phyloP scores from a whole-genome alignment of 2,797 vertebrate species.

The Paedocypris micromegethes region DNA sequence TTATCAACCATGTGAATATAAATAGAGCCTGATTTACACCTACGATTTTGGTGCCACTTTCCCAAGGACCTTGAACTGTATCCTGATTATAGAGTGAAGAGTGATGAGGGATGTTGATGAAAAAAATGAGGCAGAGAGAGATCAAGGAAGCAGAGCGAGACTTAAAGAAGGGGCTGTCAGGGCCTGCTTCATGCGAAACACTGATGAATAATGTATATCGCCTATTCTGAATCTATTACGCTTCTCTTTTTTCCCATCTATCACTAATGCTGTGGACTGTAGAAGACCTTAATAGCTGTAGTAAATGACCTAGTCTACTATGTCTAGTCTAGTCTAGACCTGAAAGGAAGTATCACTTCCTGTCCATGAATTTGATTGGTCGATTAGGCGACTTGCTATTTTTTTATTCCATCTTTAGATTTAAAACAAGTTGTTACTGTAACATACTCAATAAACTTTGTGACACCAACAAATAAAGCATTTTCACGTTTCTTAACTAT shows the following conservation, averaged over 20 bases:
- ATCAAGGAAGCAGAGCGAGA: conserved; percentile 53
- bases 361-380: too few species aligned
- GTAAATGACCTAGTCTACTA: conserved; percentile 70
- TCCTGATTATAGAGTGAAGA: conserved; percentile 25
- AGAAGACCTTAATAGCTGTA: conserved; percentile 71
- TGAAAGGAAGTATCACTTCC: not conserved
- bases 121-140: conserved; percentile 26
- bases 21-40: conserved; percentile 20
- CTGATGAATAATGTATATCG: conserved; percentile 74
- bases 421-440: too few species aligned
- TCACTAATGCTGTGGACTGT: conserved; percentile 60
- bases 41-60: conserved; percentile 18
- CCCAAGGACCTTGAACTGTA: conserved; percentile 24
- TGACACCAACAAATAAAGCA: too few species aligned
- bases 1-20: conserved; percentile 17
- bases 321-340: conserved; percentile 34
- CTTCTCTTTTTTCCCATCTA: conserved; percentile 21
- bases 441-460: too few species aligned
- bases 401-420: too few species aligned
- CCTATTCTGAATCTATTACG: conserved; percentile 60
- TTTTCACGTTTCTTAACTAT: too few species aligned
- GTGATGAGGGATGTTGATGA: conserved; percentile 22
- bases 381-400: too few species aligned
- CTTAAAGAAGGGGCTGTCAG: conserved; percentile 62
- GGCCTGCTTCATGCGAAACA: conserved; percentile 71